Conservation (phyloP, 2,113 vertebrate species). For the Orthonyx spaldingii region DNA sequence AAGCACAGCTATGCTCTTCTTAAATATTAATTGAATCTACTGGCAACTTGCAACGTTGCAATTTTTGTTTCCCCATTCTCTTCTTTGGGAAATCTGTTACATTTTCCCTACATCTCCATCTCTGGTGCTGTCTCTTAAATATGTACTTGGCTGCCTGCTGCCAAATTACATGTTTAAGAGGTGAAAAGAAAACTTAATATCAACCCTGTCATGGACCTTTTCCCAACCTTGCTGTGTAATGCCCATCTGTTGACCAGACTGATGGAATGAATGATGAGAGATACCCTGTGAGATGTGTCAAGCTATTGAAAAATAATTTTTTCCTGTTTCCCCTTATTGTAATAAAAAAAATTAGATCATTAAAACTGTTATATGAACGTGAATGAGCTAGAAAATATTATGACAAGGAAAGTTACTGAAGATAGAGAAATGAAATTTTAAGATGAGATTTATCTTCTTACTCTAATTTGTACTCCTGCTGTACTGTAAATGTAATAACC, state of each 20-base stretch:
- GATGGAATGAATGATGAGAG: slow-evolving; percentile 24
- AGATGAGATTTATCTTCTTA: slow-evolving; percentile 74
- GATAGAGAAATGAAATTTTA: slow-evolving; percentile 73
- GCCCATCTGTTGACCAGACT: slow-evolving; percentile 28
- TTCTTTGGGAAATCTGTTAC: not conserved
- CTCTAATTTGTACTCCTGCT: slow-evolving; percentile 80
- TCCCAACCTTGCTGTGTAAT: slow-evolving; percentile 21
- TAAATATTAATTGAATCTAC: not conserved
- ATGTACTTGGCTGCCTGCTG: not conserved
- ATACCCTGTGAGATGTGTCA: not conserved
- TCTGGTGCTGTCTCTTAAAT: not conserved
- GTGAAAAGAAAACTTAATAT: not conserved
- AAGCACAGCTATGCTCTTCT: not conserved
- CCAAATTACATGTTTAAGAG: not conserved
- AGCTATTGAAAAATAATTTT: slow-evolving; percentile 14
- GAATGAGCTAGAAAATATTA: slow-evolving; percentile 71
- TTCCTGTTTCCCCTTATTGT: slow-evolving; percentile 44
- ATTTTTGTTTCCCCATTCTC: not conserved
- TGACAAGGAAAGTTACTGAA: slow-evolving; percentile 68
- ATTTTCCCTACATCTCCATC: not conserved
- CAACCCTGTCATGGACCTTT: not conserved
- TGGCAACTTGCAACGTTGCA: not conserved
- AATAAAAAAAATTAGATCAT: slow-evolving; percentile 62
- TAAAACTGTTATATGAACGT: slow-evolving; percentile 66
- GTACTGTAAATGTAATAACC: slow-evolving; percentile 80